These are phyloP conservation scores for Tricholaema leucomelas DNA, from an alignment of 2,113 vertebrate species.

Conservation along the genomic window DNA sequence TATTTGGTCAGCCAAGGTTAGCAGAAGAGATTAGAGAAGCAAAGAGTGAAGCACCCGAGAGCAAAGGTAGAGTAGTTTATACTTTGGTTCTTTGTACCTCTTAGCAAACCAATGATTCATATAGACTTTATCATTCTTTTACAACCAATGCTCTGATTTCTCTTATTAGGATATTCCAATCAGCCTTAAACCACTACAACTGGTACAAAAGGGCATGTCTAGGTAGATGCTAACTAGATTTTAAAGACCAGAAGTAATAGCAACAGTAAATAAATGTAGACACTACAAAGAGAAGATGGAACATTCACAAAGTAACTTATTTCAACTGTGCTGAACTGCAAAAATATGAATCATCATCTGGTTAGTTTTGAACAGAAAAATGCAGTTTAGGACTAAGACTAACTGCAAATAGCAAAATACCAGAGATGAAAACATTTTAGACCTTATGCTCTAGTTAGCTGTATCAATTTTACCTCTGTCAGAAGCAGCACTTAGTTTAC, in stretches of 20 bases:
- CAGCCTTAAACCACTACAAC: no score
- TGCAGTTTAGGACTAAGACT: background rate
- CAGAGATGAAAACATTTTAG: background rate
- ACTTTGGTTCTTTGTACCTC: no score
- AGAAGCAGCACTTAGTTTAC: constrained; percentile 20
- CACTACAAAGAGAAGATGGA: background rate
- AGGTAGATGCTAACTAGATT: background rate
- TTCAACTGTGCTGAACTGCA: background rate
- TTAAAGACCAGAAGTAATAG: background rate
- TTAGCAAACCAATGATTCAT: no score
- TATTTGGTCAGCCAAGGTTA: no score
- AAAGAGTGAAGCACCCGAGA: no score
- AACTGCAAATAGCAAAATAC: constrained; percentile 7
- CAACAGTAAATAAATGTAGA: background rate
- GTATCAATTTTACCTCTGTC: constrained; percentile 3
- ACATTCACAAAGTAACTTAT: background rate
- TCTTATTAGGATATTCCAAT: no score
- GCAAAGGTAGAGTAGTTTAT: no score
- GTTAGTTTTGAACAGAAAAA: background rate
- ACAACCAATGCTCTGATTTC: no score
- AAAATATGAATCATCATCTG: background rate
- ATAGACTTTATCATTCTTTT: no score
- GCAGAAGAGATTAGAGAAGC: no score
- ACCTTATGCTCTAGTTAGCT: background rate
- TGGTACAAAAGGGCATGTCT: background rate